Conservation (phyloP, 2,113 vertebrate species). For the Puffinus mauretanicus region DNA sequence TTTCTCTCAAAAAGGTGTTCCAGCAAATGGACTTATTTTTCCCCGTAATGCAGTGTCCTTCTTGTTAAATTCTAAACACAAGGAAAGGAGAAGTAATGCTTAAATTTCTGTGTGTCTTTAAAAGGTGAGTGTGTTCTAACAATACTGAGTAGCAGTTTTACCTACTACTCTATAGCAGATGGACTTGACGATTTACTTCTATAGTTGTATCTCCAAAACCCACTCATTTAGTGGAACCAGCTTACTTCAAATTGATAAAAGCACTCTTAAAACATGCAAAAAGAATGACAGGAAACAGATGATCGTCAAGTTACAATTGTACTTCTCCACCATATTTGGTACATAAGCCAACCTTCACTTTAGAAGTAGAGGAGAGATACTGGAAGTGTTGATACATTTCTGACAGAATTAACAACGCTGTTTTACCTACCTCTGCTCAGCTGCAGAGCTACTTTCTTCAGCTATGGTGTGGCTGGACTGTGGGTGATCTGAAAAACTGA, state of each 20-base stretch:
- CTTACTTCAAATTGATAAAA: neutral
- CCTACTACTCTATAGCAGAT: neutral
- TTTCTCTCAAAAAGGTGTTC: neutral
- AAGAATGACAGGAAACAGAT: neutral
- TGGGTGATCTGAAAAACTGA: constrained; percentile 74
- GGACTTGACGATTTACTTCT: neutral
- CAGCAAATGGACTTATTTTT: neutral
- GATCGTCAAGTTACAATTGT: neutral
- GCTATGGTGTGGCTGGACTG: constrained; percentile 62
- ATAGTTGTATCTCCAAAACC: neutral
- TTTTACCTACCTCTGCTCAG: constrained; percentile 77
- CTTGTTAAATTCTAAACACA: neutral
- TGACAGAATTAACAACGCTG: neutral
- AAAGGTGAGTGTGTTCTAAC: neutral
- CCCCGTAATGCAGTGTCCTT: neutral
- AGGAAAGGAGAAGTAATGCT: neutral
- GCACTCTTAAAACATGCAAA: neutral
- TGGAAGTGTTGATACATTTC: neutral
- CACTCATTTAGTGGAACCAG: neutral
- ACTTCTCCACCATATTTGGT: neutral
- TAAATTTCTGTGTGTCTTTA: neutral
- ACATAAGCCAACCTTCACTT: neutral
- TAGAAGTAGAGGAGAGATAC: neutral
- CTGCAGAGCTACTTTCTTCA: constrained; percentile 61
- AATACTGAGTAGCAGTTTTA: neutral